A percentile compares a stretch with the other conserved stretches of the same genome.
phyloP scores from a whole-genome alignment of 2,113 vertebrate genomes.

The Nannospalax galili region DNA sequence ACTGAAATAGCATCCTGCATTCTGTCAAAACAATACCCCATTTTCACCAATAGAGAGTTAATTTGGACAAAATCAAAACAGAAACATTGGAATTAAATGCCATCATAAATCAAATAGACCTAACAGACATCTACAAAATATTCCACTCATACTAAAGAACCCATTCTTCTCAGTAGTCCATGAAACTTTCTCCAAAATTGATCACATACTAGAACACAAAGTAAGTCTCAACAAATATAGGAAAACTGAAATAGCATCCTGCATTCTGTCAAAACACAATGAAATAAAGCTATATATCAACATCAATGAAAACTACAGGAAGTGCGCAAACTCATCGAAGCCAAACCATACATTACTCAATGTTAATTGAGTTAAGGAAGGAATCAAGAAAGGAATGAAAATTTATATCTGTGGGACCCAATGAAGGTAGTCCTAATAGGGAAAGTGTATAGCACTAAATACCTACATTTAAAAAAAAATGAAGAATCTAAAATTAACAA shows the following conservation, averaged over 20 bases:
- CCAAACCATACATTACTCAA: background rate
- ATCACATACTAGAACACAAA: background rate
- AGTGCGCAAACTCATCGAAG: background rate
- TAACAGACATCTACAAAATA: background rate
- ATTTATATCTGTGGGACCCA: background rate
- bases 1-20: background rate
- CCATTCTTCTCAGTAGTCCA: background rate
- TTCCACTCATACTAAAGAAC: background rate
- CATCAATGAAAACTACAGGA: background rate
- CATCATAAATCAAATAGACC: background rate
- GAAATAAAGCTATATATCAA: background rate
- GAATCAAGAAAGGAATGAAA: too few species aligned
- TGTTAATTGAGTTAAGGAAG: background rate
- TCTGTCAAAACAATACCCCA: background rate
- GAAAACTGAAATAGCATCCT: background rate
- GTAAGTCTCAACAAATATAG: background rate
- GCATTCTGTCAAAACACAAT: background rate
- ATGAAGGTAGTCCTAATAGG: background rate
- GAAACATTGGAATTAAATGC: background rate
- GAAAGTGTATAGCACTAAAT: background rate
- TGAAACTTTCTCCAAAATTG: background rate
- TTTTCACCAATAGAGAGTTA: background rate
- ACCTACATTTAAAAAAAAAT: background rate
- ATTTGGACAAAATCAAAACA: background rate
- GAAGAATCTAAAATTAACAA: background rate